A percentile compares a stretch with the other conserved stretches of the same genome.
Evolutionary conservation across 1,140 invertebrate genomes (phyloP).

Genomic region (Rhynchophorus ferrugineus): DNA sequence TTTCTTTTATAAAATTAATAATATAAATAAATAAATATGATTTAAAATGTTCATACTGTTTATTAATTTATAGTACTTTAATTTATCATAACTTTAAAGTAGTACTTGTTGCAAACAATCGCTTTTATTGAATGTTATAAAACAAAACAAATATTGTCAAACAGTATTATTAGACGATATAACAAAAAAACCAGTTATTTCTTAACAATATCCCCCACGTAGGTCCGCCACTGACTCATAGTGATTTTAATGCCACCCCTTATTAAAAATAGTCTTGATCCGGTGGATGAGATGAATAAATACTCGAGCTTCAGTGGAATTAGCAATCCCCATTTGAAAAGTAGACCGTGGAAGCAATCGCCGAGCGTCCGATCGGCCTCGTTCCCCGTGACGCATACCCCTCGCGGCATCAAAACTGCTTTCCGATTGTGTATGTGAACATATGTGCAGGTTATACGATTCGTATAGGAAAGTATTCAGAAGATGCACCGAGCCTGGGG

Average conservation of each 20-base stretch:
- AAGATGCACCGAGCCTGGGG: conserved; percentile 8
- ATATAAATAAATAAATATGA: too few species aligned
- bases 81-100: too few species aligned
- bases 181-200: too few species aligned
- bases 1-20: too few species aligned
- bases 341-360: conserved; percentile 24
- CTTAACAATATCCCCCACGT: too few species aligned
- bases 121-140: too few species aligned
- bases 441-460: conserved; percentile 43
- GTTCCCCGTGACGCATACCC: background rate
- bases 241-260: conserved; percentile 28
- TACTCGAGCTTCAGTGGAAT: conserved; percentile 35
- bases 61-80: too few species aligned
- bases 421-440: conserved; percentile 35
- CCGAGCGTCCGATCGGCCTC: conserved; percentile 6
- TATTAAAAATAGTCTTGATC: conserved; percentile 34
- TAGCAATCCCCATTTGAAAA: conserved; percentile 33
- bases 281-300: conserved; percentile 39
- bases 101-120: too few species aligned
- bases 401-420: conserved; percentile 25
- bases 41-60: too few species aligned
- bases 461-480: conserved; percentile 41
- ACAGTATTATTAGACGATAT: too few species aligned
- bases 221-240: conserved; percentile 18
- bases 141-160: too few species aligned